phyloP scores from a whole-genome alignment of 2,113 vertebrate genomes.

The Hassar affinis region DNA sequence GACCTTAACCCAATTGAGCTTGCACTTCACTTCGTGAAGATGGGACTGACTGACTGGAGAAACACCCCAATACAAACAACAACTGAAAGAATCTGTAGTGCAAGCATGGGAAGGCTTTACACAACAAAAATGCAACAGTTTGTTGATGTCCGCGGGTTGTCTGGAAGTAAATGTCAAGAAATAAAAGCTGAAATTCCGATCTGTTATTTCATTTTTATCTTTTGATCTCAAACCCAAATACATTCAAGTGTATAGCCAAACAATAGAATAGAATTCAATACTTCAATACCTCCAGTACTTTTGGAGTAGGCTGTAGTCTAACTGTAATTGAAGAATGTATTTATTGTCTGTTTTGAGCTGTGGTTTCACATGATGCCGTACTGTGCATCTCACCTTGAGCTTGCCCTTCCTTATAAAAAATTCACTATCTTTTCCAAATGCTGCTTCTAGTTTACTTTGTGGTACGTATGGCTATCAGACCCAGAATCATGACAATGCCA shows the following conservation, averaged over 20 bases:
- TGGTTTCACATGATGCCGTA: background rate
- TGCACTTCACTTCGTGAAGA: background rate
- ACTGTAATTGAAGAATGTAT: background rate
- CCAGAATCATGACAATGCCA: background rate
- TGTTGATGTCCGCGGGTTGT: too few relatives aligned
- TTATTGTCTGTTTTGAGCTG: background rate
- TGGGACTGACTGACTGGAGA: background rate
- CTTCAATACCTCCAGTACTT: background rate
- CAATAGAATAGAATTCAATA: background rate
- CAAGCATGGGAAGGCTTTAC: too few relatives aligned
- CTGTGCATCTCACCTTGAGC: background rate
- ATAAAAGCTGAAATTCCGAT: background rate
- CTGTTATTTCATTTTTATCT: background rate
- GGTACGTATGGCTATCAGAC: background rate
- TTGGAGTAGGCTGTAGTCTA: background rate
- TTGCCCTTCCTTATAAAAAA: background rate
- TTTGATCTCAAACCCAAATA: background rate
- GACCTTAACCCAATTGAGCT: background rate
- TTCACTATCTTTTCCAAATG: background rate
- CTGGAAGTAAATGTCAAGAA: background rate
- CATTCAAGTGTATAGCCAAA: background rate
- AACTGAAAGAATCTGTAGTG: too few relatives aligned
- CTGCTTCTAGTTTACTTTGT: background rate
- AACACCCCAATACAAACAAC: background rate
- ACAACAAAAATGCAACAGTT: too few relatives aligned